Percentiles rank a stretch among this genome's conserved stretches.
These are phyloP conservation scores for Molorchus minor DNA, from an alignment of 2,888 invertebrate genomes.

Conservation along the genomic window DNA sequence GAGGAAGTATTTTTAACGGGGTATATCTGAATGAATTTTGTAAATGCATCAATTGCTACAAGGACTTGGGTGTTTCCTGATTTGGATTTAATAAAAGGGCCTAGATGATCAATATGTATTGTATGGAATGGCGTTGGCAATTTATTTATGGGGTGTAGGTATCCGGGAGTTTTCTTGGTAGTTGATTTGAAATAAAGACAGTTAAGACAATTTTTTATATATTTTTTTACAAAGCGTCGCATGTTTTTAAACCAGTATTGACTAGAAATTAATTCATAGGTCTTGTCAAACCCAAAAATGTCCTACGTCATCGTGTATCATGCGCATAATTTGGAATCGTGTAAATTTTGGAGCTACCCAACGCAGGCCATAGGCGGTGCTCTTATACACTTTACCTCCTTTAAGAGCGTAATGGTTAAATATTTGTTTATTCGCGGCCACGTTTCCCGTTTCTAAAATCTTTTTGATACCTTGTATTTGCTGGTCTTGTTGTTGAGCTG, in stretches of 20 bases:
- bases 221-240: neutral
- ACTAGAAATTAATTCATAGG: neutral
- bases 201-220: neutral
- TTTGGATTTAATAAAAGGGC: neutral
- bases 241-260: neutral
- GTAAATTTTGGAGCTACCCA: neutral
- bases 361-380: neutral
- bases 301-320: neutral
- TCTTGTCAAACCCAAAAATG: neutral
- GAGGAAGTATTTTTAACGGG: neutral
- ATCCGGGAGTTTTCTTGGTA: neutral
- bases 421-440: neutral
- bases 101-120: neutral
- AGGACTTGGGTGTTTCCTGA: neutral
- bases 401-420: neutral
- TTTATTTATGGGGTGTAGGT: neutral
- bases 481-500: neutral
- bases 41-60: neutral
- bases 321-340: neutral
- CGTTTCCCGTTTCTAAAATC: neutral
- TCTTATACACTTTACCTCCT: neutral
- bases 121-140: neutral
- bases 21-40: neutral
- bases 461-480: neutral
- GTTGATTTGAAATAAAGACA: neutral